Base-by-base conservation (phyloP, 1,140 invertebrate species). In the Leptinotarsa lineolata region DNA sequence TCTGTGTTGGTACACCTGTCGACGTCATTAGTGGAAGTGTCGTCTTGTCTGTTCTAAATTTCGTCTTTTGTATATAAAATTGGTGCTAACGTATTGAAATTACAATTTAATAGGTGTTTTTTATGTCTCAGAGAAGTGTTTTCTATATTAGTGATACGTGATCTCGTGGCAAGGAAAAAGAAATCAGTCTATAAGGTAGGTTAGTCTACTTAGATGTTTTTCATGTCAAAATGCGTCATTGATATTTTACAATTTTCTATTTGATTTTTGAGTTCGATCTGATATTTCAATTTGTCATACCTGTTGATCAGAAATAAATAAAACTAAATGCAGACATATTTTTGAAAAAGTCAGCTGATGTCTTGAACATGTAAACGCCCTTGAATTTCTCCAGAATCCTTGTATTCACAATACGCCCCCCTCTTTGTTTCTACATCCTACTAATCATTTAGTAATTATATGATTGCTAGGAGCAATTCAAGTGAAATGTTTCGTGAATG, bases 161-260 rank as follows among this genome's bases (percentile, higher is more conserved):
- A 69, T 69, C 68, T 69, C 68, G 21, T 30, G 58, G 48, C 22
- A 22, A 22, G n/a, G 58, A 30, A 58, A 15, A 54, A 59, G 54
- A 30, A 69, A 60, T 21, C 18, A 16, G 11, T 24, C 21, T 59
- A 59, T 46, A 46, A 69, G 68, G 68, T 69, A 59, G 48, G 68
- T 69, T 69, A 69, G 20, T 22, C 48, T 15, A 20, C 20, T 69
- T 69, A 30, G 15, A 69, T 69, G 68, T 69, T 69, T 69, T 69
- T 69, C 46, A 24, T 69, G 68, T 69, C 68, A 69, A 69, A 69
- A 69, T 69, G 68, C 68, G 68, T 69, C 68, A 69, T 69, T 69
- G 68, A 22, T 69, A 69, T 59, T 69, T 16, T 69, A 69, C 68
- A 69, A 58, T 22, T 69, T 24, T 30, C 15, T 58, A 22, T 44